Percentiles rank a stretch among this genome's conserved stretches.
phyloP scores from a whole-genome alignment of 2,888 invertebrate genomes.

The Xanthia togata region DNA sequence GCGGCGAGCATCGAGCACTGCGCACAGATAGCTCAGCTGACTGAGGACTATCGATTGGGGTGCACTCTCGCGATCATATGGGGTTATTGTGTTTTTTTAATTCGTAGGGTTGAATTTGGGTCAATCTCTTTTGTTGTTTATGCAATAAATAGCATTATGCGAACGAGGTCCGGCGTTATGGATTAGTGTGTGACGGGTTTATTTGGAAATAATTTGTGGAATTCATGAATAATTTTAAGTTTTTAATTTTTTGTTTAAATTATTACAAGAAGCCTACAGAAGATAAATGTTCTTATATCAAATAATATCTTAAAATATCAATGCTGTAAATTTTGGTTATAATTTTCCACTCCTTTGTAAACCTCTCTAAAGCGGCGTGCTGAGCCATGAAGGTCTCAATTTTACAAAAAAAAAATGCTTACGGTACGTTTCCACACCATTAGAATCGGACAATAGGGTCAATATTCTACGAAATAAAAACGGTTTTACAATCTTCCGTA shows the following conservation, averaged over 20 bases:
- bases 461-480: constrained; percentile 22
- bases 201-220: constrained; percentile 13
- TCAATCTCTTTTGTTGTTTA: constrained; percentile 68
- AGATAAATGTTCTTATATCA: not conserved
- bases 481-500: constrained; percentile 22
- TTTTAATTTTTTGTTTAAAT: not conserved
- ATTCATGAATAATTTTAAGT: constrained; percentile 1
- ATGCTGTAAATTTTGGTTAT: not conserved
- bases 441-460: not conserved
- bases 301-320: not conserved
- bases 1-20: constrained; percentile 73
- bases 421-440: not conserved
- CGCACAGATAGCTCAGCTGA: constrained; percentile 72
- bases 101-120: constrained; percentile 68
- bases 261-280: not conserved
- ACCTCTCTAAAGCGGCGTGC: too few relatives aligned
- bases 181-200: constrained; percentile 29
- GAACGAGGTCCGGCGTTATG: constrained; percentile 18
- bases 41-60: constrained; percentile 69
- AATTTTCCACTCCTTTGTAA: not conserved
- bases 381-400: not conserved
- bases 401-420: too few relatives aligned
- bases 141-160: constrained; percentile 60
- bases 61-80: constrained; percentile 63
- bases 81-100: constrained; percentile 55